Percentiles rank a stretch among this genome's conserved stretches.
Conservation (phyloP, 2,113 vertebrate species). For the Apodemus sylvaticus region DNA sequence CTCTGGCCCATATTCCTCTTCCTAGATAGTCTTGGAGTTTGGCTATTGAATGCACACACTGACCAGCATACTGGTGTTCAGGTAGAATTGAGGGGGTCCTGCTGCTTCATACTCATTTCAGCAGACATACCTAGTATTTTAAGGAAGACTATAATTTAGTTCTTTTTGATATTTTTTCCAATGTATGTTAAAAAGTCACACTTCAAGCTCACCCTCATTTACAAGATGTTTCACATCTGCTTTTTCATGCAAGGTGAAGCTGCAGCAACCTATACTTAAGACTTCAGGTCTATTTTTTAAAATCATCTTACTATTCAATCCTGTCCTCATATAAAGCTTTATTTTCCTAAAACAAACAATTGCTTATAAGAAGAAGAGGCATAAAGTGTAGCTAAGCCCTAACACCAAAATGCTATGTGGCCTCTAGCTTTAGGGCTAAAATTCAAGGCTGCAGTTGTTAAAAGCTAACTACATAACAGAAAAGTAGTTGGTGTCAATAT, state of each 20-base stretch:
- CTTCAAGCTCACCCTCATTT: neutral
- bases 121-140: neutral
- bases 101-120: fast-evolving
- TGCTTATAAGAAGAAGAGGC: neutral
- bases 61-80: neutral
- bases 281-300: neutral
- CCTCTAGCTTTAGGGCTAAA: neutral
- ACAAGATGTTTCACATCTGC: neutral
- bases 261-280: neutral
- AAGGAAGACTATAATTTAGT: neutral
- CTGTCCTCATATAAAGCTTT: neutral
- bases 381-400: neutral
- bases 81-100: neutral
- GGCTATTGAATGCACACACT: neutral
- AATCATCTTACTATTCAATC: neutral
- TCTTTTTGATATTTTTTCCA: neutral
- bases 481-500: neutral
- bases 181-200: neutral
- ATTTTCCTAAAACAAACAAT: neutral
- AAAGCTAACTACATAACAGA: neutral
- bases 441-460: neutral
- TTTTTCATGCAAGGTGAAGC: neutral
- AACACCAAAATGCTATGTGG: neutral
- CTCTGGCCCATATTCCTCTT: neutral
- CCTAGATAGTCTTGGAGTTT: neutral